Evolutionary conservation across 2,888 invertebrate genomes (phyloP).

Genomic region (Dynastes grantii): DNA sequence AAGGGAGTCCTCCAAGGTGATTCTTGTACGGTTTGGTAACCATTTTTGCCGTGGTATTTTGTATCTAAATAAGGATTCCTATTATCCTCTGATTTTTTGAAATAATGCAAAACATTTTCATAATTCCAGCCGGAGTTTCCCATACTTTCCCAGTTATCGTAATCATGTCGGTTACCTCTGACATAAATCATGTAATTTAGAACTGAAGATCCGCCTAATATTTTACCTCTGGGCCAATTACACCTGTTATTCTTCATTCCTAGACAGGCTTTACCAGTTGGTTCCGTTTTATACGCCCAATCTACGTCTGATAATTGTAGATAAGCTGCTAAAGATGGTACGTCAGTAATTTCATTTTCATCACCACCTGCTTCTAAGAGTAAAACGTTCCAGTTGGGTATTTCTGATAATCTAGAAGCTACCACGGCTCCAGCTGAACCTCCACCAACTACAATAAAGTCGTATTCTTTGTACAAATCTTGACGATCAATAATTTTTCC

Average conservation of each 20-base stretch:
- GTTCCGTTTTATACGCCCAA: conserved; percentile 93
- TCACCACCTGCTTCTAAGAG: conserved; percentile 90
- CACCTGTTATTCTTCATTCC: conserved; percentile 88
- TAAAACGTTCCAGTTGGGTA: conserved; percentile 83
- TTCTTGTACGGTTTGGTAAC: conserved; percentile 85
- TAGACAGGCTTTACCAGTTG: conserved; percentile 85
- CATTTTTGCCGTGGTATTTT: conserved; percentile 81
- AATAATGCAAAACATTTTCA: conserved; percentile 87
- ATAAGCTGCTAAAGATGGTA: conserved; percentile 89
- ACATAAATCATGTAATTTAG: conserved; percentile 94
- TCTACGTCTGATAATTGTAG: conserved; percentile 89
- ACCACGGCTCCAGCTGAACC: conserved; percentile 94
- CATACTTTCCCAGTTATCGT: conserved; percentile 88
- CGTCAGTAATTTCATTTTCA: conserved; percentile 91
- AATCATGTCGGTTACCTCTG: conserved; percentile 86
- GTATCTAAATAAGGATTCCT: conserved; percentile 86
- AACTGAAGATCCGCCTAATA: conserved; percentile 90
- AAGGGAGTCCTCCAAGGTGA: conserved; percentile 89
- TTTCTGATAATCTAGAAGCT: conserved; percentile 82
- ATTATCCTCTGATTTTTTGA: conserved; percentile 92
- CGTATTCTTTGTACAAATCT: conserved; percentile 80
- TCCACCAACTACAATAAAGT: conserved; percentile 88
- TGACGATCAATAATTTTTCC: conserved; percentile 81
- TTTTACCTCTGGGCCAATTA: conserved; percentile 92
- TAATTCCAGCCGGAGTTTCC: conserved; percentile 93